phyloP scores from a whole-genome alignment of 2,113 vertebrate species.

The Vidua chalybeata region DNA sequence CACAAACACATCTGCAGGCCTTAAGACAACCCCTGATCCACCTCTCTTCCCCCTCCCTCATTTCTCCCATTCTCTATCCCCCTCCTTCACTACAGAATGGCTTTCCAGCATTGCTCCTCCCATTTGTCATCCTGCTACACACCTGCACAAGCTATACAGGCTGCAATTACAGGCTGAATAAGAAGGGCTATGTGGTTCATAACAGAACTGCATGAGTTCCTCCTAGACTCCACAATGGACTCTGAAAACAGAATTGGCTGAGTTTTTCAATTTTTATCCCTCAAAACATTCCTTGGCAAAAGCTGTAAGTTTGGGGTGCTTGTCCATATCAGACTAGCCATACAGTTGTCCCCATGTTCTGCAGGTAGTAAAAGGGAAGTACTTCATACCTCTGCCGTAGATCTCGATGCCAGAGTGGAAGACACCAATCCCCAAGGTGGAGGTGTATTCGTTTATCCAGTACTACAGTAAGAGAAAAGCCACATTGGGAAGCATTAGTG shows the following conservation, averaged over 20 bases:
- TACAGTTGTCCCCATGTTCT: background rate
- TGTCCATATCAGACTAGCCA: background rate
- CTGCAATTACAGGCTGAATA: background rate
- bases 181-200: background rate
- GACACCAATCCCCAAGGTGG: constrained; percentile 93
- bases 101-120: background rate
- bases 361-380: background rate
- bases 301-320: background rate
- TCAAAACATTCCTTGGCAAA: background rate
- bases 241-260: background rate
- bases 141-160: background rate
- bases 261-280: background rate
- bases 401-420: constrained; percentile 96
- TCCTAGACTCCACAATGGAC: background rate
- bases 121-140: background rate
- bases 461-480: constrained; percentile 77
- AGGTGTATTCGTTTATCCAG: constrained; percentile 97
- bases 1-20: background rate
- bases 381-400: constrained; percentile 87
- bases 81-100: background rate
- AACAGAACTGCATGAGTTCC: background rate
- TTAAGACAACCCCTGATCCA: background rate
- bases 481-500: constrained; percentile 41
- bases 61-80: background rate
- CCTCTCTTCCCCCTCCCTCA: background rate